Base-by-base conservation (phyloP, 2,888 invertebrate species). In the Dryobotodes eremita region DNA sequence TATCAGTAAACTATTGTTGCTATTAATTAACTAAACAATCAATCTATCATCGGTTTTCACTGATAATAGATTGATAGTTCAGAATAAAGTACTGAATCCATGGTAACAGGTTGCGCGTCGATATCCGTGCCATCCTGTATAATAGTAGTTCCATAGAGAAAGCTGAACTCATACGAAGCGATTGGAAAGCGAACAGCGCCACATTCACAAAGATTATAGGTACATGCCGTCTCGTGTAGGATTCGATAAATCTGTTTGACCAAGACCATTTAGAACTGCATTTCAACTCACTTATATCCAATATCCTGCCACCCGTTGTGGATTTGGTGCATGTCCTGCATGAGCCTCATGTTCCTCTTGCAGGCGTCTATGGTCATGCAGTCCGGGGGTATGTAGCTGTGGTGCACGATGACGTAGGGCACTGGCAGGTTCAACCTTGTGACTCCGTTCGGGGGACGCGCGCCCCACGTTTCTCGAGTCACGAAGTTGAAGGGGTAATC, bases 391-490 rank as follows among this genome's bases (percentile, higher is more conserved):
- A 94, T 93, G 91, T 97, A 98, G 23, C 97, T 97, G 93, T 98
- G 98, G 92, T 98, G 98, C 80, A 98, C 98, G 76, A 98, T 97
- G 48, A 98, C 98, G 90, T 95, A 97, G 0, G 97, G 97, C 17
- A 97, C 97, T 0, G 98, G 98, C 26, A 95, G 97, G 64, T 87
- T 77, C 91, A 98, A 96, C 4, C 89, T 88, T 48, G 96, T 94
- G n/a, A 95, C 5, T 0, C 73, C 70, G 1, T 5, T 46, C 1
- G 86, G 71, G 2, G 86, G 82, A 10, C 84, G 82, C 0, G 86
- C 86, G 0, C 84, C 84, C 86, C 86, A 86, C 5, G 15, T 36
- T 0, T 79, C 74, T 13, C 86, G 70, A 17, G 36, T 15, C 31
- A 86, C 82, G 31, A 76, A 86, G 42, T 74, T 71, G 26, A 86